These are phyloP conservation scores for Jacana jacana DNA, from an alignment of 2,113 vertebrate species.

Conservation along the genomic window DNA sequence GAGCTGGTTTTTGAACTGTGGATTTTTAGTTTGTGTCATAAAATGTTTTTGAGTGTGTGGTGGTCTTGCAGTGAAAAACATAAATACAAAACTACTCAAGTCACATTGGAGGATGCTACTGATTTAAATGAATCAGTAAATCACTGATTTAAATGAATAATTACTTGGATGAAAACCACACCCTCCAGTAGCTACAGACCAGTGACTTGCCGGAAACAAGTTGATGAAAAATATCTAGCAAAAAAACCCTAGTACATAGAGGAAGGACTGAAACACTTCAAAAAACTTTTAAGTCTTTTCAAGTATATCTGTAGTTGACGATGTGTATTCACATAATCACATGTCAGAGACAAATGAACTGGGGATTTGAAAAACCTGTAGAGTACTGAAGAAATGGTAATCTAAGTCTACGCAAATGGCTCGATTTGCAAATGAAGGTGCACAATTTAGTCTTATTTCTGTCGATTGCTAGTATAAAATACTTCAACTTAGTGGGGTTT, in stretches of 20 bases:
- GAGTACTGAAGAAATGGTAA: neutral
- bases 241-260: neutral
- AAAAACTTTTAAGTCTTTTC: neutral
- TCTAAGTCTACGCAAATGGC: neutral
- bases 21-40: neutral
- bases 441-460: neutral
- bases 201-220: neutral
- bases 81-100: neutral
- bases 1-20: neutral
- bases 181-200: neutral
- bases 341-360: neutral
- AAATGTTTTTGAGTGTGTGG: neutral
- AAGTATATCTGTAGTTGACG: neutral
- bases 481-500: neutral
- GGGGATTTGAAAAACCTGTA: neutral
- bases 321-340: neutral
- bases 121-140: neutral
- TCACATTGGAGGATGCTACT: neutral
- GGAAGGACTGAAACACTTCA: neutral
- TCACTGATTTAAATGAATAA: too few species aligned
- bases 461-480: neutral
- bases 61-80: neutral
- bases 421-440: neutral
- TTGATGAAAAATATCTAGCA: neutral
- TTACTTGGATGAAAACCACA: neutral